These are phyloP conservation scores for Marcusenius ussheri DNA, from an alignment of 2,113 vertebrate genomes.

Conservation along the genomic window DNA sequence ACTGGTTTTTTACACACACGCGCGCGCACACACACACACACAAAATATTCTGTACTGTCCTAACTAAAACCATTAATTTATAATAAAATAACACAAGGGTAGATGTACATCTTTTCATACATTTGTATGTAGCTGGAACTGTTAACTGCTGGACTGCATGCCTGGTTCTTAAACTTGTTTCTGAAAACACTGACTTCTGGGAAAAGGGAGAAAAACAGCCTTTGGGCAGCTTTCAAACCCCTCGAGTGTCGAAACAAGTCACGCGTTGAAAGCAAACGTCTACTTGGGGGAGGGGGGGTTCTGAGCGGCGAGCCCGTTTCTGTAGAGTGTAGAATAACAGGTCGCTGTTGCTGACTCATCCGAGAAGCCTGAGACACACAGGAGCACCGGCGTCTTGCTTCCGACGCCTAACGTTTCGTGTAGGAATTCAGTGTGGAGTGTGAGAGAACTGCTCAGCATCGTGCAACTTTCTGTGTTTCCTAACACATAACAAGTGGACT, in stretches of 20 bases:
- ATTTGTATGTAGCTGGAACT: not conserved
- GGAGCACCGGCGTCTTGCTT: not conserved
- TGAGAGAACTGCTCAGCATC: too few species aligned
- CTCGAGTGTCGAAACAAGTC: not conserved
- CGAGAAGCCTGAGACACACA: too few species aligned
- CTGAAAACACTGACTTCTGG: slow-evolving; percentile 7
- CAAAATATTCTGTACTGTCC: not conserved
- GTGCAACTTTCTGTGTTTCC: not conserved
- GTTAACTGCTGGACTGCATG: not conserved
- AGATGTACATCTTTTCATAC: not conserved
- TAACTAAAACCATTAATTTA: not conserved
- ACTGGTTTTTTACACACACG: not conserved
- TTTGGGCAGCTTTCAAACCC: not conserved
- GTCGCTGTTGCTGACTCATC: not conserved
- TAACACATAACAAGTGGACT: not conserved
- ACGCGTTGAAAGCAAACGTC: not conserved
- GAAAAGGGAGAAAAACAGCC: not conserved
- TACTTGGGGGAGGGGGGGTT: not conserved
- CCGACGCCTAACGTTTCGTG: not conserved
- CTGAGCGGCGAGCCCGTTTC: not conserved
- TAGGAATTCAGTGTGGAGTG: not conserved
- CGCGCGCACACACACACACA: not conserved
- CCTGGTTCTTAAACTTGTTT: not conserved
- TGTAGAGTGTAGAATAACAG: not conserved
- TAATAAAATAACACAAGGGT: not conserved